A percentile compares a stretch with the other conserved stretches of the same genome.
Evolutionary conservation across 2,888 invertebrate genomes (phyloP).

Genomic region (Eristalis pertinax): DNA sequence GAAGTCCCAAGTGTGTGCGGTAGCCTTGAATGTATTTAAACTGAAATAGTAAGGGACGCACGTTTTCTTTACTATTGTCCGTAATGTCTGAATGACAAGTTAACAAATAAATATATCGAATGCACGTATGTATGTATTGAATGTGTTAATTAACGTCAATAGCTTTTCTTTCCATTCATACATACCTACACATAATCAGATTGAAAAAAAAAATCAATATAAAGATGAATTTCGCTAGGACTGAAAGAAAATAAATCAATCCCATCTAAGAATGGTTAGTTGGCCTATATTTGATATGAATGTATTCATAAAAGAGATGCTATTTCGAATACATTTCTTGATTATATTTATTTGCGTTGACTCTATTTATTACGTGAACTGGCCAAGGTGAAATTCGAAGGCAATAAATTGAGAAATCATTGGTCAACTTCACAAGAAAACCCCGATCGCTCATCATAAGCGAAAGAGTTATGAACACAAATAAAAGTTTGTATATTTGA

Average conservation of each 20-base stretch:
- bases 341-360: not conserved
- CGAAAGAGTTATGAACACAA: not conserved
- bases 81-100: not conserved
- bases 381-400: not conserved
- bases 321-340: not conserved
- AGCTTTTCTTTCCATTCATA: not conserved
- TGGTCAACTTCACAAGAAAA: not conserved
- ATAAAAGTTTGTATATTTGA: not conserved
- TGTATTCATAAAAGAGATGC: not conserved
- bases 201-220: not conserved
- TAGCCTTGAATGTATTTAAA: constrained; percentile 5
- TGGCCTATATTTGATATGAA: not conserved
- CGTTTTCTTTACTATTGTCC: not conserved
- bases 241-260: not conserved
- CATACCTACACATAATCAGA: not conserved
- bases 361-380: not conserved
- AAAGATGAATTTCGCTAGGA: not conserved
- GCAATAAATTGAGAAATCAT: not conserved
- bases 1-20: constrained; percentile 4
- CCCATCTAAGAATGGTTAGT: not conserved
- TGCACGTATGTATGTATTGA: not conserved
- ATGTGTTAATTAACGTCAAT: not conserved
- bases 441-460: not conserved
- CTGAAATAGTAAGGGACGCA: not conserved
- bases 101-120: not conserved